phyloP scores from a whole-genome alignment of 2,113 vertebrate genomes.

The Glaucomys volans region DNA sequence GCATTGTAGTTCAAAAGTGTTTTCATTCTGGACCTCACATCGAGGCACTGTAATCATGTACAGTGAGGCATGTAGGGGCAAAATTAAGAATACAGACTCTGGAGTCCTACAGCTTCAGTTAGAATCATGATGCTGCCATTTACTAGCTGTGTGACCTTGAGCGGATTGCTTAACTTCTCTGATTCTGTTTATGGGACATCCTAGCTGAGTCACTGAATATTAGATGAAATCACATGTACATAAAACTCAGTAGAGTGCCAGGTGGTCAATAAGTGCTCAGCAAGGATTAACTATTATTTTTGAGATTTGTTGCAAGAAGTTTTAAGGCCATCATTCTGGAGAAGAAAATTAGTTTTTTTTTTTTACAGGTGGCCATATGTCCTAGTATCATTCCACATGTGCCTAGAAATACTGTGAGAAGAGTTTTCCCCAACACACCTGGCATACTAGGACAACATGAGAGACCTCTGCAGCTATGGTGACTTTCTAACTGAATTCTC shows the following conservation, averaged over 20 bases:
- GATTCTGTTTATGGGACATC: neutral
- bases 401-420: neutral
- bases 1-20: neutral
- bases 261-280: neutral
- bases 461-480: no score
- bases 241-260: neutral
- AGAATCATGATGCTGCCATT: neutral
- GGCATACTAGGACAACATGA: accelerated
- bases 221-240: neutral
- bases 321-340: neutral
- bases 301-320: neutral
- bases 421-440: neutral
- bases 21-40: neutral
- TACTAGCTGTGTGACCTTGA: neutral
- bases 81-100: neutral
- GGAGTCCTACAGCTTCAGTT: neutral
- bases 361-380: neutral
- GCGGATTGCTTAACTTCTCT: neutral
- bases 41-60: neutral
- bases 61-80: neutral
- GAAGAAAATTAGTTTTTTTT: neutral
- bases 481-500: neutral
- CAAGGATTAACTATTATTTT: neutral
- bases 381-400: neutral
- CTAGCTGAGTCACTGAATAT: neutral